Base-by-base conservation (phyloP, 2,888 invertebrate species). In the Euzetes globulus region DNA sequence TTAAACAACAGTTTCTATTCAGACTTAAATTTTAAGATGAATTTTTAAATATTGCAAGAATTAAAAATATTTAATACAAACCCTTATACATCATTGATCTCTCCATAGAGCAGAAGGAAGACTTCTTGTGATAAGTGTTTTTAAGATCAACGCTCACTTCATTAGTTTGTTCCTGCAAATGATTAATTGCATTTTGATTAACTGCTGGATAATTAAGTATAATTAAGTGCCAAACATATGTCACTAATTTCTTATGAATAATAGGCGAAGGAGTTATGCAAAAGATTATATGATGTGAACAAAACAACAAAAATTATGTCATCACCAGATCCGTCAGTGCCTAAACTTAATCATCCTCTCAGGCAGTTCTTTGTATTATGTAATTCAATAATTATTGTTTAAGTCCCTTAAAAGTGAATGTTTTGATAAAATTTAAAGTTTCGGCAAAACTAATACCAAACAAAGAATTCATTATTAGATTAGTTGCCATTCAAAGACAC, bases 161-260 rank as follows among this genome's bases (percentile, higher is more conserved):
- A 65, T 65, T 65, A 37, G 37, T 65, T 37, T 65, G 65, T 19
- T 65, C 37, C 65, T 65, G 13, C 29, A 65, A 37, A 65, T 65
- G 65, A 65, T 65, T 37, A 19, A 65, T 65, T 65, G 37, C 37
- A 65, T 65, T 65, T 65, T 65, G n/a, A 65, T 65, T 37, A 65
- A 65, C 17, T 65, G 19, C 11, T 65, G 65, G n/a, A 65, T 65
- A 65, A 65, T 65, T 65, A 65, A 65, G n/a, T 65, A 65, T 15
- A 37, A 65, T 65, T 65, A 65, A 37, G 65, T 37, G n/a, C 19
- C 17, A n/a, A 65, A 65, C 65, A 65, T 65, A 65, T 65, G 65
- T 65, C 65, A 37, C 65, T 65, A 65, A 65, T 65, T 37, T 65
- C 33, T 65, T 65, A 65, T 65, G 29, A n/a, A 65, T 65, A 65